phyloP scores from a whole-genome alignment of 35 echinoderm and acorn worm genomes.

The Amphiura filiformis region DNA sequence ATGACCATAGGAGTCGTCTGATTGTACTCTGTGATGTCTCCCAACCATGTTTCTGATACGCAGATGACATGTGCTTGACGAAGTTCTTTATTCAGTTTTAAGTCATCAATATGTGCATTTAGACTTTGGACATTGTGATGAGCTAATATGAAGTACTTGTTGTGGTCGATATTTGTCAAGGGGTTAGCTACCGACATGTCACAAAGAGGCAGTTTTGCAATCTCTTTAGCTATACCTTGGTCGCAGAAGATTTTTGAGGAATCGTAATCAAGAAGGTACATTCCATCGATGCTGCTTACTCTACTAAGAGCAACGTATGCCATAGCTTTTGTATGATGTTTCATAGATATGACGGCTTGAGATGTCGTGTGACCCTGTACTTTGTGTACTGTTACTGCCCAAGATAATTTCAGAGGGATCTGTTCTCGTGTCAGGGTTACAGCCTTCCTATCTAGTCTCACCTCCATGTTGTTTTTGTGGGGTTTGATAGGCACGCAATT shows the following conservation, averaged over 20 bases:
- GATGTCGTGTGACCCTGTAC: conserved; percentile 42
- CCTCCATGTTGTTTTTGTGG: conserved; percentile 26
- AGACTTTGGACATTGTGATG: conserved; percentile 48
- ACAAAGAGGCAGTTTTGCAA: too few species aligned
- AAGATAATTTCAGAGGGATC: conserved; percentile 49
- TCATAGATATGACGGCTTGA: conserved; percentile 29
- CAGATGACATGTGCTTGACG: conserved; percentile 33
- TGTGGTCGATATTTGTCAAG: too few species aligned
- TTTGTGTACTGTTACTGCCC: conserved; percentile 52
- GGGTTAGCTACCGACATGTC: too few species aligned
- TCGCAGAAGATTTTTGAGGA: neutral
- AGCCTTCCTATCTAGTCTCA: neutral
- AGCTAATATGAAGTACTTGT: neutral
- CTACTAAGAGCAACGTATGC: conserved; percentile 39
- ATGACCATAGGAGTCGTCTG: neutral
- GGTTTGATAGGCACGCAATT: conserved; percentile 17
- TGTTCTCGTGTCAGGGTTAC: conserved; percentile 6
- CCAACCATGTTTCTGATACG: conserved; percentile 57
- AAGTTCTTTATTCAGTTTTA: conserved; percentile 13
- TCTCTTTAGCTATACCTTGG: too few species aligned
- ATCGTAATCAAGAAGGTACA: conserved; percentile 19
- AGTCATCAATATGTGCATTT: conserved; percentile 14
- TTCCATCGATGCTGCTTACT: conserved; percentile 2
- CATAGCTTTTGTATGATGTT: neutral
- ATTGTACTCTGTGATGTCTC: neutral